Evolutionary conservation across 1,140 invertebrate species (phyloP), one percentile per base, ranked within the genome.

Genomic region (Atta colombica): DNA sequence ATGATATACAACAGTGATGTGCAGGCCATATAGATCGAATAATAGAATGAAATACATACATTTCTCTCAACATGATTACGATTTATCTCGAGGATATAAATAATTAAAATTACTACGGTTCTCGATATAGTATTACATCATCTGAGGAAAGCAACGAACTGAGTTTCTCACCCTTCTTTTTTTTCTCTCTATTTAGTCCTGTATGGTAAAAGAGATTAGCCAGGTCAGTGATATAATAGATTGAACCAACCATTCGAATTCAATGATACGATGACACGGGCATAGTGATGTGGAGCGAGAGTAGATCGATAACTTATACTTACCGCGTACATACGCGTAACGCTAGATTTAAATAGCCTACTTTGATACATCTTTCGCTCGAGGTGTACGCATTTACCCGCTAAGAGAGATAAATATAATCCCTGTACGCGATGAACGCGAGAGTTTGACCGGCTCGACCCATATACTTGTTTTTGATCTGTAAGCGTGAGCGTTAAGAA

Each of bases 331-430:
- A 63, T 39, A 68, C 49, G 18, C 10, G n/a, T 60, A 28, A 63
- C 69, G 55, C 16, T 55, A 21, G 69, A 49, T 84, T 84, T 84
- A 84, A 84, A 84, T 84, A 84, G 80, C 69, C 39, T 35, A 49
- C 80, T 74, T 74, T 75, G 55, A n/a, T 55, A 58, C 66, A 14
- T 71, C 78, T 81, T 81, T 81, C 65, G 58, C 10, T 31, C 77
- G 49, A 16, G 49, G 55, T 71, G 35, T 51, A 58, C 49, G 53
- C 68, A 49, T 82, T 75, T 75, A 49, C 28, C 31, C 16, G 55
- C 80, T 55, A 39, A 84, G 55, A 25, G 69, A 10, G 80, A 61
- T 84, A 84, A 84, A 75, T 75, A 84, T 84, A 84, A 84, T 75
- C 21, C 53, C n/a, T 14, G 68, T 31, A n/a, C 69, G 80, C 69